These are phyloP conservation scores for Daktulosphaira vitifoliae DNA, from an alignment of 1,140 invertebrate species.

Conservation along the genomic window DNA sequence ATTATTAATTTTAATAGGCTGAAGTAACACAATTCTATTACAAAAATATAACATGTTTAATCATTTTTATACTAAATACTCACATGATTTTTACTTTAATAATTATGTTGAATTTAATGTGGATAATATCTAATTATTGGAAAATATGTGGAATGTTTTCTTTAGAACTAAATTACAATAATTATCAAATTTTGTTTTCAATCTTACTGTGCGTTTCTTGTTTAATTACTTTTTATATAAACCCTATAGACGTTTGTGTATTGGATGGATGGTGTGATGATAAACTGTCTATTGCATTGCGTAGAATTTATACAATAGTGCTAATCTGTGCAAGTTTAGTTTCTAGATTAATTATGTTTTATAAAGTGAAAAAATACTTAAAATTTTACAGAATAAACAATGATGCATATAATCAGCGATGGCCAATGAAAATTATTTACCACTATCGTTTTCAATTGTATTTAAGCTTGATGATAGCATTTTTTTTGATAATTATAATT, in stretches of 20 bases:
- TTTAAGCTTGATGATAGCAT: not conserved
- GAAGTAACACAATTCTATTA: too few species aligned
- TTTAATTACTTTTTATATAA: not conserved
- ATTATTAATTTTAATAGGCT: too few species aligned
- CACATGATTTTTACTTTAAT: too few species aligned
- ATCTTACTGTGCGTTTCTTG: not conserved
- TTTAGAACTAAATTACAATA: not conserved
- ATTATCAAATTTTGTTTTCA: not conserved
- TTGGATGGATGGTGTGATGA: conserved; percentile 19
- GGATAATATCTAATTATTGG: not conserved
- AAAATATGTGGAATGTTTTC: not conserved
- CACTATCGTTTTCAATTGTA: not conserved
- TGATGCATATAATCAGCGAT: not conserved
- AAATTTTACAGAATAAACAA: not conserved
- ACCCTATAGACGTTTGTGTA: conserved; percentile 4
- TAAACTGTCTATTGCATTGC: not conserved
- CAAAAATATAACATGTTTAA: too few species aligned
- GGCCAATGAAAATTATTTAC: not conserved
- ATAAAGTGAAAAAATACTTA: not conserved
- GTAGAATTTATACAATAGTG: not conserved
- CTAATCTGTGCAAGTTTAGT: not conserved
- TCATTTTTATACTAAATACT: too few species aligned
- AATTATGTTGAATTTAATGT: not conserved
- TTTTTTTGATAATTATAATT: not conserved
- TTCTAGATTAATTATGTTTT: not conserved